Evolutionary conservation across 2,113 vertebrate genomes (phyloP).

Genomic region (Clupea harengus): DNA sequence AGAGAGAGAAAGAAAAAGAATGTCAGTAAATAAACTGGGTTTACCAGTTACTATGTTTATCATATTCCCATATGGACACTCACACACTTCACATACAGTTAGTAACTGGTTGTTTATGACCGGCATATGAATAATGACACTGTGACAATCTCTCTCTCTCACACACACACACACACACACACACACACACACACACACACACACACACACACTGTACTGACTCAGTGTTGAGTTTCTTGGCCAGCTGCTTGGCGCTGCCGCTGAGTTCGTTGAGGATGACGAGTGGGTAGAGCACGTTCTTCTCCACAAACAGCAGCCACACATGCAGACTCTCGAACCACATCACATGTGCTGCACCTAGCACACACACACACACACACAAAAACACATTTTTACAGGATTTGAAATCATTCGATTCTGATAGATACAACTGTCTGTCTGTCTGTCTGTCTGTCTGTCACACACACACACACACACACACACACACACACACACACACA

Average conservation of each 20-base stretch:
- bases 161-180: not conserved
- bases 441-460: no score
- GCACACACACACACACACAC: conserved; percentile 12
- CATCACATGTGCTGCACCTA: conserved; percentile 96
- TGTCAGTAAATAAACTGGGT: no score
- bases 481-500: not conserved
- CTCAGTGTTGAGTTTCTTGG: conserved; percentile 93
- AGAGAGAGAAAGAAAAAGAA: not conserved
- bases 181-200: not conserved
- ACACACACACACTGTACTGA: conserved; percentile 64
- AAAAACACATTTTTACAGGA: not conserved
- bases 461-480: not conserved
- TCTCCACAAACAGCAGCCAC: conserved; percentile 95
- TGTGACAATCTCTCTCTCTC: not conserved
- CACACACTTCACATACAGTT: not conserved
- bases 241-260: conserved; percentile 89
- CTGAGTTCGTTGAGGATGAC: conserved; percentile 97
- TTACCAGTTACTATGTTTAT: no score
- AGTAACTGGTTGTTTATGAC: no score
- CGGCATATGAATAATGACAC: no score
- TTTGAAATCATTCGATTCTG: not conserved
- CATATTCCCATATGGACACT: not conserved
- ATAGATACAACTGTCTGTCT: no score
- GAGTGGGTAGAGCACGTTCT: conserved; percentile 93
- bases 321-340: conserved; percentile 98